Evolutionary conservation across 1,140 invertebrate genomes (phyloP).

Genomic region (Heterodera carotae): DNA sequence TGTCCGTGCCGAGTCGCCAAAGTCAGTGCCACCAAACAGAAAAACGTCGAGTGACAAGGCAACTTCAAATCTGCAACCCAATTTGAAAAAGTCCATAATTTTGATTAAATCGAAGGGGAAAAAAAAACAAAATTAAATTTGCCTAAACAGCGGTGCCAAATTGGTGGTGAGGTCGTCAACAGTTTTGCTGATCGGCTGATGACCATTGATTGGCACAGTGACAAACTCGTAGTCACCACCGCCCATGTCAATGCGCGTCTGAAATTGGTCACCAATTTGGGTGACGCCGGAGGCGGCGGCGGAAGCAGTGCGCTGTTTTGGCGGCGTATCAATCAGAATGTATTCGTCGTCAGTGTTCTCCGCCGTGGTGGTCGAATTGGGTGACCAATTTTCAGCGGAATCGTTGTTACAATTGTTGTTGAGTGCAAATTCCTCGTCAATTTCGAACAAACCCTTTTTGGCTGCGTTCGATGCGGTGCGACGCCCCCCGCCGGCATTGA

Average conservation of each 20-base stretch:
- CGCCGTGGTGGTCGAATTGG: slow-evolving; percentile 14
- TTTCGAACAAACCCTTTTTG: slow-evolving; percentile 11
- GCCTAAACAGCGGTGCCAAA: slow-evolving; percentile 7
- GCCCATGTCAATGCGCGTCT: slow-evolving; percentile 7
- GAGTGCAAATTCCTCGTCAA: slow-evolving; percentile 21
- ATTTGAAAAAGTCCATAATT: too few relatives aligned
- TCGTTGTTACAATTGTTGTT: background rate
- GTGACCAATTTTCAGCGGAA: background rate
- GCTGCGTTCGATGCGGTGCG: background rate
- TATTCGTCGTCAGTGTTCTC: slow-evolving; percentile 48
- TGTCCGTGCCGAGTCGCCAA: slow-evolving; percentile 45
- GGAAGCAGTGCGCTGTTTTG: background rate
- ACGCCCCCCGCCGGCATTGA: background rate
- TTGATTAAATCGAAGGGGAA: background rate
- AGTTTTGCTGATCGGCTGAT: background rate
- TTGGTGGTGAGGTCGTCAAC: background rate
- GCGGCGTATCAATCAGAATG: slow-evolving; percentile 37
- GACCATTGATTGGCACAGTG: background rate
- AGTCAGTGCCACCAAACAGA: slow-evolving; percentile 54
- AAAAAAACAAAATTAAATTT: slow-evolving; percentile 5
- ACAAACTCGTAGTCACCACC: slow-evolving; percentile 33
- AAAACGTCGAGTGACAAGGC: slow-evolving; percentile 45
- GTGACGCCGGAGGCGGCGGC: background rate
- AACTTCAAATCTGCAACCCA: background rate
- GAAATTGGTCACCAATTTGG: background rate